Percentiles rank a stretch among this genome's conserved stretches.
Evolutionary conservation across 2,113 vertebrate genomes (phyloP).

Genomic region (Excalfactoria chinensis): DNA sequence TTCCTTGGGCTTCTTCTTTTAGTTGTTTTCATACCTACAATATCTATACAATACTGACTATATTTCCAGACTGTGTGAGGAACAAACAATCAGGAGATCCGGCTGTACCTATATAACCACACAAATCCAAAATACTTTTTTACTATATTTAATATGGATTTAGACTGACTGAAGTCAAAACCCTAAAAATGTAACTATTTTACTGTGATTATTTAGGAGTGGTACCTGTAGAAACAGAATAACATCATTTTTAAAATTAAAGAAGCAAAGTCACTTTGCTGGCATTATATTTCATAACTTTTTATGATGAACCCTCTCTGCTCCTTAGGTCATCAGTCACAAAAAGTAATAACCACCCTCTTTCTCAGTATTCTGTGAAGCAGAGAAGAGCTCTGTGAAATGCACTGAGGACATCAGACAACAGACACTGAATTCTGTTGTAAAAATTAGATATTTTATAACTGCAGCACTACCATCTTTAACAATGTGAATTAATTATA

Average conservation of each 20-base stretch:
- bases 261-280: not conserved
- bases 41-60: not conserved
- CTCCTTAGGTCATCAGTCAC: not conserved
- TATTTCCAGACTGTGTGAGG: not conserved
- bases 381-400: not conserved
- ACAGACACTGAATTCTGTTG: not conserved
- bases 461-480: not conserved
- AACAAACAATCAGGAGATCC: not conserved
- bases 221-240: not conserved
- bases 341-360: not conserved
- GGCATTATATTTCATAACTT: not conserved
- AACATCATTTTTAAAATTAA: not conserved
- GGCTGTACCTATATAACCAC: not conserved
- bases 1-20: not conserved
- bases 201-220: not conserved
- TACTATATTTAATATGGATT: not conserved
- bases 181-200: not conserved
- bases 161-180: not conserved
- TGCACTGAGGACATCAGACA: not conserved
- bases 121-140: not conserved
- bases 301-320: not conserved
- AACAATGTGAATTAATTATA: not conserved
- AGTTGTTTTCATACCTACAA: not conserved
- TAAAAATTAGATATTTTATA: not conserved
- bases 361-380: not conserved